Evolutionary conservation across 2,888 invertebrate genomes (phyloP).

Genomic region (Sminthurides aquaticus): DNA sequence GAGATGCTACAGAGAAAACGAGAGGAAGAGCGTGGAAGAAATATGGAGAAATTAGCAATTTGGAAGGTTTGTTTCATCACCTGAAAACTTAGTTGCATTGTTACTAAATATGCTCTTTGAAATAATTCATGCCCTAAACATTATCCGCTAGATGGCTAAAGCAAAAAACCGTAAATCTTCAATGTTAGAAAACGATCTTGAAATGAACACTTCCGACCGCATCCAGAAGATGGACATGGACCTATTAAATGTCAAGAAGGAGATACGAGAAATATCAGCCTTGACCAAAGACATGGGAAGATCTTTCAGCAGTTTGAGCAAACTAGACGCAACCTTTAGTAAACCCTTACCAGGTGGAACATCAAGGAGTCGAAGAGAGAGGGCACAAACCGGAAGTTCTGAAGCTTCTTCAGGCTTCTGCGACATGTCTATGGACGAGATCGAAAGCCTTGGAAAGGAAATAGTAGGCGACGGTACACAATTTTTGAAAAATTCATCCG

Average conservation of each 20-base stretch:
- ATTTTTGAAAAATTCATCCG: not conserved
- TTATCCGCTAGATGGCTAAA: not conserved
- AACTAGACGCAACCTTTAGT: not conserved
- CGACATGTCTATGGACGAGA: slow-evolving; percentile 21
- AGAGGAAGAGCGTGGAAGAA: slow-evolving; percentile 27
- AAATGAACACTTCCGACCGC: slow-evolving; percentile 2
- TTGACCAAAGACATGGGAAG: slow-evolving; percentile 19
- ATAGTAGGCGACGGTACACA: not conserved
- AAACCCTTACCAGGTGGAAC: not conserved
- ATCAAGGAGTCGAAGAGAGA: not conserved
- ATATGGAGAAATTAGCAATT: slow-evolving; percentile 7
- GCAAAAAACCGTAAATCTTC: not conserved
- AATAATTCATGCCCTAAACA: not conserved
- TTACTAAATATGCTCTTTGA: too few relatives aligned
- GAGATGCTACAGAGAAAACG: slow-evolving; percentile 25
- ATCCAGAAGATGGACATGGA: slow-evolving; percentile 17
- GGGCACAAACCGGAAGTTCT: slow-evolving; percentile 8
- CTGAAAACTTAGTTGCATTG: too few relatives aligned
- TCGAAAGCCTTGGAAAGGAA: slow-evolving; percentile 7
- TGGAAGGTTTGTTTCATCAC: too few relatives aligned
- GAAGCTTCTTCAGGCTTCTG: slow-evolving; percentile 20
- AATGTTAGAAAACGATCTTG: not conserved
- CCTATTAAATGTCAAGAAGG: slow-evolving; percentile 3
- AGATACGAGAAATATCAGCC: slow-evolving; percentile 13
- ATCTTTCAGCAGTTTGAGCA: not conserved